These are phyloP conservation scores for Crepidodera aurea DNA, from an alignment of 2,888 invertebrate genomes.

Conservation along the genomic window DNA sequence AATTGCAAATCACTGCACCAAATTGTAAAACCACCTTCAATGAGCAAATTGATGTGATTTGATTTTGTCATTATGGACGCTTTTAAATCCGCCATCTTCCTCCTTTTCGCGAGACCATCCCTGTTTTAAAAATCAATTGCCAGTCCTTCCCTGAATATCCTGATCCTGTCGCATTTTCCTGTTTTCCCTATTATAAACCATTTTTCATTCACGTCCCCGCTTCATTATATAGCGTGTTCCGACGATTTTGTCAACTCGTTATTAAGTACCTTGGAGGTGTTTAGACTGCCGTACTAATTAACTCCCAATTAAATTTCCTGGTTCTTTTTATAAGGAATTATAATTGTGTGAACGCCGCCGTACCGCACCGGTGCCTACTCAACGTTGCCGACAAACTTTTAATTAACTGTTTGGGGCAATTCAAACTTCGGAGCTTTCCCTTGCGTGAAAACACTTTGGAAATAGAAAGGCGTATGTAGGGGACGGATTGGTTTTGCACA, in stretches of 20 bases:
- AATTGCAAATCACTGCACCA: too few relatives aligned
- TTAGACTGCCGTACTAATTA: conserved; percentile 16
- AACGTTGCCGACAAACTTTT: conserved; percentile 10
- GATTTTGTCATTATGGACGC: too few relatives aligned
- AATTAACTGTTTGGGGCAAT: conserved; percentile 10
- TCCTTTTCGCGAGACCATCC: too few relatives aligned
- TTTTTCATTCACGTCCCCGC: conserved; percentile 18
- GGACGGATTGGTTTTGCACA: not conserved
- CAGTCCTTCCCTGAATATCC: too few relatives aligned
- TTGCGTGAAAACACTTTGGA: not conserved
- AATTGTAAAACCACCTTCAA: too few relatives aligned
- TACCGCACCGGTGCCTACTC: not conserved
- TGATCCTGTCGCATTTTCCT: conserved; percentile 1
- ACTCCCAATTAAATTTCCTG: conserved; percentile 31
- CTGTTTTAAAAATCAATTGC: too few relatives aligned
- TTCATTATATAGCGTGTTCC: conserved; percentile 22
- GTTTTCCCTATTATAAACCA: conserved; percentile 30
- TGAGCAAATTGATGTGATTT: too few relatives aligned
- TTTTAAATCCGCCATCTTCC: too few relatives aligned
- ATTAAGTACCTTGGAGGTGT: conserved; percentile 32
- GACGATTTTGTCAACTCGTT: conserved; percentile 26
- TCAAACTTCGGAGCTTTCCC: not conserved
- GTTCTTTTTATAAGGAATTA: conserved; percentile 17
- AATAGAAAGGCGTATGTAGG: not conserved
- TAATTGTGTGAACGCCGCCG: conserved; percentile 1